Conservation (phyloP, 2,113 vertebrate species). For the Heterotis niloticus region DNA sequence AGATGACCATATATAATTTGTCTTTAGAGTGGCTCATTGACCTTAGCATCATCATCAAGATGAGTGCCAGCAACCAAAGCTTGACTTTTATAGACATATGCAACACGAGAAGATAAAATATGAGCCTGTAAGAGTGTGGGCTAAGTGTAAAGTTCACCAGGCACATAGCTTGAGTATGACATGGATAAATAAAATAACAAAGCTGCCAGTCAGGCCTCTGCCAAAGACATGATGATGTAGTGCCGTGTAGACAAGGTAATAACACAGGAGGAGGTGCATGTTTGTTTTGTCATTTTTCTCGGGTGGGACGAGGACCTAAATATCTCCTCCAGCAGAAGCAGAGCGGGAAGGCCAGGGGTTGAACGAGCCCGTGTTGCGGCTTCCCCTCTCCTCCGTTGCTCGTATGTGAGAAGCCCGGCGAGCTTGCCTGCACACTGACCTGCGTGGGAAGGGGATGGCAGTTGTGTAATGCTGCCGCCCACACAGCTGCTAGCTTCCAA, state of each 20-base stretch:
- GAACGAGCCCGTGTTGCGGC: conserved; percentile 5
- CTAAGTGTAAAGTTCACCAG: too few species aligned
- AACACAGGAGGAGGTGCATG: neutral
- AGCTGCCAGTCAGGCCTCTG: neutral
- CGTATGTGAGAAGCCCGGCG: conserved; percentile 44
- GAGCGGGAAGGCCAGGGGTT: neutral
- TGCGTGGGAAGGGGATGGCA: conserved; percentile 60
- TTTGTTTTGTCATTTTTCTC: neutral
- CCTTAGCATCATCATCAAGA: too few species aligned
- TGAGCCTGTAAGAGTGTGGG: neutral
- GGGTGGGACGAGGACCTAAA: neutral
- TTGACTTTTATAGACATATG: too few species aligned
- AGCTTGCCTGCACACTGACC: conserved; percentile 50
- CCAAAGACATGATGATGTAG: neutral
- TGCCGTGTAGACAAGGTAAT: neutral
- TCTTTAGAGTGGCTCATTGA: too few species aligned
- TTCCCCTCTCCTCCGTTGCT: conserved; percentile 22
- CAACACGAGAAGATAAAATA: neutral
- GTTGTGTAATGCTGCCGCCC: conserved; percentile 63
- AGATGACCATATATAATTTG: too few species aligned
- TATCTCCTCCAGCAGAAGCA: neutral
- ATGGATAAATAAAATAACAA: too few species aligned
- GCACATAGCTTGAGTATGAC: too few species aligned
- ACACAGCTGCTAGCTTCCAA: conserved; percentile 39
- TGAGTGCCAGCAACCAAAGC: too few species aligned